Conservation (phyloP, 2,888 invertebrate species). For the Coelopa pilipes region DNA sequence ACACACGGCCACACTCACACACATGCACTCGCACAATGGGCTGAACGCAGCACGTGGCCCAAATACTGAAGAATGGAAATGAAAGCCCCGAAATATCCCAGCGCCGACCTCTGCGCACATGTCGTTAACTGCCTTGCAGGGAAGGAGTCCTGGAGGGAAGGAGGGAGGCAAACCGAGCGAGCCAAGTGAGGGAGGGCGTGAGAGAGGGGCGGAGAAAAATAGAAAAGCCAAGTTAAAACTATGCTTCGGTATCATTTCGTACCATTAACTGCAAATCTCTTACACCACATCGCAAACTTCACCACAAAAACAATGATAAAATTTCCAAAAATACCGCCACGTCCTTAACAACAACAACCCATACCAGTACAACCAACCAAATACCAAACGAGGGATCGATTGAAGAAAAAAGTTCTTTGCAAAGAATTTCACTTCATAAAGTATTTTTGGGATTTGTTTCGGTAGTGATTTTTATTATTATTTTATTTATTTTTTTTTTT, state of each 20-base stretch:
- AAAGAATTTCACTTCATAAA: no score
- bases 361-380: neutral
- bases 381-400: neutral
- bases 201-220: neutral
- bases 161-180: neutral
- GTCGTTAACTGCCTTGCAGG: neutral
- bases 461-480: no score
- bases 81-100: neutral
- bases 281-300: neutral
- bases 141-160: neutral
- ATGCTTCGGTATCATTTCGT: constrained; percentile 30
- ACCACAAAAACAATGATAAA: neutral
- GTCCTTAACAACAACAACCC: no score
- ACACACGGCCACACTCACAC: no score
- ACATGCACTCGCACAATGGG: neutral
- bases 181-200: neutral
- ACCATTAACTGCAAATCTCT: constrained; percentile 12
- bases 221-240: constrained; percentile 1
- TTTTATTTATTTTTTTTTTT: no score
- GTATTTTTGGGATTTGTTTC: no score
- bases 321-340: neutral
- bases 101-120: no score
- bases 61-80: neutral
- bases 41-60: neutral
- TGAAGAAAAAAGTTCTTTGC: neutral